Percentiles rank a stretch among this genome's conserved stretches.
Evolutionary conservation across 2,888 invertebrate species (phyloP).

Genomic region (Globia sparganii): DNA sequence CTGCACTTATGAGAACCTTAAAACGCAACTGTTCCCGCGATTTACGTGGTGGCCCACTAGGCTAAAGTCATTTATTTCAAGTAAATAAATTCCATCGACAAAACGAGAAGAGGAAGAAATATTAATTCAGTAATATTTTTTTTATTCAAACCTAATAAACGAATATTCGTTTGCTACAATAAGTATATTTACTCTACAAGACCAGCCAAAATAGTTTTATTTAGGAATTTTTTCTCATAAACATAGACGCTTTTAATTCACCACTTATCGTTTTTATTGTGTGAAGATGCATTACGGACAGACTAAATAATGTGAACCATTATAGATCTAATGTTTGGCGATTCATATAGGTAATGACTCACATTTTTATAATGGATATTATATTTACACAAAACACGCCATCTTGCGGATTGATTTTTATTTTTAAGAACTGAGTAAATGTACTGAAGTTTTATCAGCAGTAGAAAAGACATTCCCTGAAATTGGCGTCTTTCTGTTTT

Average conservation of each 20-base stretch:
- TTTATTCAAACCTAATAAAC: not conserved
- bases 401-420: conserved; percentile 27
- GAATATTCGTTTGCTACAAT: conserved; percentile 17
- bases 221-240: conserved; percentile 54
- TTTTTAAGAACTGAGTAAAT: conserved; percentile 3
- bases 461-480: too few relatives aligned
- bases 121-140: not conserved
- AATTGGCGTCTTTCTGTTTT: too few relatives aligned
- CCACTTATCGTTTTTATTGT: conserved; percentile 59
- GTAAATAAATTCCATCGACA: too few relatives aligned
- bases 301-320: conserved; percentile 63
- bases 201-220: conserved; percentile 42
- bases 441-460: not conserved
- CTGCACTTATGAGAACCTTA: not conserved
- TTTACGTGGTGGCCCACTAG: too few relatives aligned
- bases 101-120: not conserved
- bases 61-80: too few relatives aligned
- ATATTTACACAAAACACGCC: conserved; percentile 33
- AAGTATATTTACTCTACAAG: conserved; percentile 11
- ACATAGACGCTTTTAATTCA: conserved; percentile 63
- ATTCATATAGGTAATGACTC: conserved; percentile 33
- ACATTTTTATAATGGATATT: conserved; percentile 47
- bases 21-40: not conserved
- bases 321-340: conserved; percentile 39
- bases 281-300: conserved; percentile 53